Percentiles rank a stretch among this genome's conserved stretches.
These are phyloP conservation scores for Brachionus paranguensis DNA, from an alignment of 1,140 invertebrate genomes.

Conservation along the genomic window DNA sequence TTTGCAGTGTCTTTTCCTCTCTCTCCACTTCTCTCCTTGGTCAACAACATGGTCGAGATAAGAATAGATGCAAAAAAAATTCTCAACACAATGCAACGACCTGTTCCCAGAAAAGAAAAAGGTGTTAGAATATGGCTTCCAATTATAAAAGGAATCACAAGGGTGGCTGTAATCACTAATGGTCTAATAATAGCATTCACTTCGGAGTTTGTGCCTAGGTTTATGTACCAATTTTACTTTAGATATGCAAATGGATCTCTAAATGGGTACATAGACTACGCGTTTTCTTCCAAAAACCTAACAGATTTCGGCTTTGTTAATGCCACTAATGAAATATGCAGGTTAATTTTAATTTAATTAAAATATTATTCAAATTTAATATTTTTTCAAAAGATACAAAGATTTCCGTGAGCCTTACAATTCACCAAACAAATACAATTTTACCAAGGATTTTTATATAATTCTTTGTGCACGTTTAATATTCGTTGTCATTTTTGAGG, in stretches of 20 bases:
- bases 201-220: slow-evolving; percentile 20
- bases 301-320: slow-evolving; percentile 26
- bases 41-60: slow-evolving; percentile 77
- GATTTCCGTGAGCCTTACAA: slow-evolving; percentile 17
- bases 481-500: neutral
- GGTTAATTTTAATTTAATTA: neutral
- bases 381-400: neutral
- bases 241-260: neutral
- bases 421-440: neutral
- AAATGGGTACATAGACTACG: neutral
- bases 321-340: slow-evolving; percentile 10
- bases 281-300: neutral
- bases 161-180: slow-evolving; percentile 7
- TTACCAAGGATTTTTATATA: slow-evolving; percentile 4
- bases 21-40: slow-evolving; percentile 71
- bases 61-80: slow-evolving; percentile 75
- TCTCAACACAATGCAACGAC: slow-evolving; percentile 66
- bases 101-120: neutral
- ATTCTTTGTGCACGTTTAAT: slow-evolving; percentile 5
- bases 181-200: slow-evolving; percentile 36
- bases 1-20: slow-evolving; percentile 47
- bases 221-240: slow-evolving; percentile 15
- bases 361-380: neutral
- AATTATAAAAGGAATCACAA: neutral
- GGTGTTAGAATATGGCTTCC: slow-evolving; percentile 13